Evolutionary conservation across 1,140 invertebrate genomes (phyloP), one percentile per base, ranked within the genome.

Genomic region (Hypothenemus hampei): DNA sequence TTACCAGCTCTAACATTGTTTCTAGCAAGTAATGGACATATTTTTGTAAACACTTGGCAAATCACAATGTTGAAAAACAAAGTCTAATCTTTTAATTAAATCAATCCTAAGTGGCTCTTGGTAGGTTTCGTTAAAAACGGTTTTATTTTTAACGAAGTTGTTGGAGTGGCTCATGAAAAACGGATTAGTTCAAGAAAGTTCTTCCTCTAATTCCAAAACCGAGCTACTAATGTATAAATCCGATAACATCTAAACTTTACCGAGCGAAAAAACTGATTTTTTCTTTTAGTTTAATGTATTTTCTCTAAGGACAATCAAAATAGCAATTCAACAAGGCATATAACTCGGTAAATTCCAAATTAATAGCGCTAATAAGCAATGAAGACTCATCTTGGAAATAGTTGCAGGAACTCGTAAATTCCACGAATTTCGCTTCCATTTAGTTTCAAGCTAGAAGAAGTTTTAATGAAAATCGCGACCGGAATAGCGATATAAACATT

Each of bases 391-490:
- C n/a, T 16, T 15, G 18, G 15, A 6, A 16, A 37, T 11, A 15
- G 13, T 16, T 37, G 3, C 35, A 16, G 35, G n/a, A n/a, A n/a
- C n/a, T n/a, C 35, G 13, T 16, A 37, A 37, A 37, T 37, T 37
- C n/a, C n/a, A n/a, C 16, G 15, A 37, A 16, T 37, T 37, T 37
- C 35, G n/a, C 35, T 37, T 16, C 7, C n/a, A 16, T 13, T 37
- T 16, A 16, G 11, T 8, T 11, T 11, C 16, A 37, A 37, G n/a
- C n/a, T n/a, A 37, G 35, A 37, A 37, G 11, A n/a, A n/a, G n/a
- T n/a, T 37, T 37, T 37, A 37, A 37, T 37, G 35, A 37, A 37
- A 37, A n/a, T n/a, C 35, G 15, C 35, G 35, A 37, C n/a, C 7
- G 16, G 35, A 37, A 16, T 37, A 37, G n/a, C n/a, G n/a, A n/a